phyloP scores from a whole-genome alignment of 2,797 vertebrate species.

The Austrolebias charrua region DNA sequence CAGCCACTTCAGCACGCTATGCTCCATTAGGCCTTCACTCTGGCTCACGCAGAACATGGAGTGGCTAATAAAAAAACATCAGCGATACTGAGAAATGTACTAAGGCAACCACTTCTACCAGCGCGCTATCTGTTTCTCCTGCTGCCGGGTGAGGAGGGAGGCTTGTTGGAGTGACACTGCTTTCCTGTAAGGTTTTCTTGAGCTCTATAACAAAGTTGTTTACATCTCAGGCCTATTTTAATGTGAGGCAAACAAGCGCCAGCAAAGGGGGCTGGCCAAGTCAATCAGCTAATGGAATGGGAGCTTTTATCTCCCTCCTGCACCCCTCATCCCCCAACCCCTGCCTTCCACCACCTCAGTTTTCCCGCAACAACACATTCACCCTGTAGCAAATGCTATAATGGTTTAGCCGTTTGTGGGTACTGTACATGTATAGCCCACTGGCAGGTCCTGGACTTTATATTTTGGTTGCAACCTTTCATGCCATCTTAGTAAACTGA shows the following conservation, averaged over 20 bases:
- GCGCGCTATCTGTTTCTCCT: slow-evolving; percentile 41
- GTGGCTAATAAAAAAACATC: slow-evolving; percentile 56
- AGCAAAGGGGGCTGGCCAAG: slow-evolving; percentile 61
- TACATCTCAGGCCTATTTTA: slow-evolving; percentile 50
- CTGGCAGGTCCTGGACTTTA: slow-evolving; percentile 68
- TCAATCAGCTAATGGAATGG: slow-evolving; percentile 82
- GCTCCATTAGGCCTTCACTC: slow-evolving; percentile 78
- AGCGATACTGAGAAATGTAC: slow-evolving; percentile 41
- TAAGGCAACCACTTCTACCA: slow-evolving; percentile 37
- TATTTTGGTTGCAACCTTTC: slow-evolving; percentile 71
- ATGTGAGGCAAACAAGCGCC: slow-evolving; percentile 56
- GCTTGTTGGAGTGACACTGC: slow-evolving; percentile 18
- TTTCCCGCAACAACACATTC: slow-evolving; percentile 69
- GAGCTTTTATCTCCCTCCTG: slow-evolving; percentile 38
- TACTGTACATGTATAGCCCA: slow-evolving; percentile 70
- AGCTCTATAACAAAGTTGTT: slow-evolving; percentile 43
- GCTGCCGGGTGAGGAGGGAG: slow-evolving; percentile 14
- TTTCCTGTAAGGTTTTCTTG: slow-evolving; percentile 46
- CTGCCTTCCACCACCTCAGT: slow-evolving; percentile 47
- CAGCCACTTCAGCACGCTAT: slow-evolving; percentile 59
- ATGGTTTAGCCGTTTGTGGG: slow-evolving; percentile 75
- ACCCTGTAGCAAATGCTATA: slow-evolving; percentile 66
- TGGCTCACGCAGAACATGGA: slow-evolving; percentile 64
- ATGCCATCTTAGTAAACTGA: slow-evolving; percentile 64
- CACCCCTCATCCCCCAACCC: not conserved